Percentiles rank a stretch among this genome's conserved stretches.
phyloP scores from a whole-genome alignment of 2,888 invertebrate genomes.

The Brachyopa scutellaris region DNA sequence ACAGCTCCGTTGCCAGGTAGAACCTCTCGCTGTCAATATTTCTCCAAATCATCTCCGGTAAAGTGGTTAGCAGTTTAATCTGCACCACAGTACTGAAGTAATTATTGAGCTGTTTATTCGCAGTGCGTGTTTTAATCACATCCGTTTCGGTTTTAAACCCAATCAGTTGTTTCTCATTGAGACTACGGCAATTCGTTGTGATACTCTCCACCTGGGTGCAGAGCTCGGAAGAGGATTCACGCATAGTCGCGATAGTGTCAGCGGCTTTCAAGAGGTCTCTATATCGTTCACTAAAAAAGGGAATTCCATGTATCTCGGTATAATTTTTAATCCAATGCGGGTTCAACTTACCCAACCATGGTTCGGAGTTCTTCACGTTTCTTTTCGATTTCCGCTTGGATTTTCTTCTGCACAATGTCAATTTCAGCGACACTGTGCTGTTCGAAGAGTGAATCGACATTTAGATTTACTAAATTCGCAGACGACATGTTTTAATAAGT shows the following conservation, averaged over 20 bases:
- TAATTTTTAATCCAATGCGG: neutral
- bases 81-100: conserved; percentile 87
- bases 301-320: no score
- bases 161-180: conserved; percentile 87
- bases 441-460: conserved; percentile 89
- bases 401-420: conserved; percentile 91
- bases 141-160: conserved; percentile 84
- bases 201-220: conserved; percentile 86
- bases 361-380: conserved; percentile 96
- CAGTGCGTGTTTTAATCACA: conserved; percentile 78
- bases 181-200: conserved; percentile 84
- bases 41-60: conserved; percentile 95
- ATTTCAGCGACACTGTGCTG: conserved; percentile 91
- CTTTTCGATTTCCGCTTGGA: conserved; percentile 94
- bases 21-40: conserved; percentile 89
- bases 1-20: conserved; percentile 91
- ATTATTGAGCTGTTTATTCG: conserved; percentile 78
- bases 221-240: conserved; percentile 85
- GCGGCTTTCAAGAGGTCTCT: conserved; percentile 97
- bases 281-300: conserved; percentile 92
- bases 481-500: conserved; percentile 75
- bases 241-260: conserved; percentile 96
- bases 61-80: conserved; percentile 91
- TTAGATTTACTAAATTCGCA: conserved; percentile 82
- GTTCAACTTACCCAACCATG: conserved; percentile 92